Percentiles rank a stretch among this genome's conserved stretches.
These are phyloP conservation scores for Cerastis rubricosa DNA, from an alignment of 2,888 invertebrate species.

Conservation along the genomic window DNA sequence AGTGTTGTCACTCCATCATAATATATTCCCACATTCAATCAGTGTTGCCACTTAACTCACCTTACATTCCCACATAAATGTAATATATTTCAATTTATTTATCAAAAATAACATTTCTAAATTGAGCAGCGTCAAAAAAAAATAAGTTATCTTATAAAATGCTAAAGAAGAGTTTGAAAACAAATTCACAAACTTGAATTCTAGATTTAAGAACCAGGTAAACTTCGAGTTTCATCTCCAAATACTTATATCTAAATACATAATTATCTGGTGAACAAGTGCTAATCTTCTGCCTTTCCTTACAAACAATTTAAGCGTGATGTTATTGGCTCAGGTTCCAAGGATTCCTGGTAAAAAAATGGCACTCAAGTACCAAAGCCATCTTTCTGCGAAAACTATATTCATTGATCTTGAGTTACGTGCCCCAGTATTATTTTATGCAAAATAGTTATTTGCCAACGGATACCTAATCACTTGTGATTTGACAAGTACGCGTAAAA, in stretches of 20 bases:
- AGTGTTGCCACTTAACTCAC: too few species aligned
- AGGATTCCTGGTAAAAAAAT: neutral
- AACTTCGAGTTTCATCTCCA: neutral
- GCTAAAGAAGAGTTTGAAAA: neutral
- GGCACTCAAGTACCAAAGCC: neutral
- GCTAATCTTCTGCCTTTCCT: neutral
- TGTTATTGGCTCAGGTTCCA: neutral
- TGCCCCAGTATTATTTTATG: conserved; percentile 20
- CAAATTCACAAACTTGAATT: neutral
- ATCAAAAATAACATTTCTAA: too few species aligned
- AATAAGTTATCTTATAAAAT: too few species aligned
- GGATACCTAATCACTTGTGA: conserved; percentile 6
- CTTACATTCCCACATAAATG: too few species aligned
- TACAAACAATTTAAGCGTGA: neutral
- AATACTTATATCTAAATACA: neutral
- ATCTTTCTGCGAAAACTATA: conserved; percentile 11
- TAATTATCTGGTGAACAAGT: neutral
- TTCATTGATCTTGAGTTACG: neutral
- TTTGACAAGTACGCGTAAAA: neutral
- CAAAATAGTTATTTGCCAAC: conserved; percentile 22
- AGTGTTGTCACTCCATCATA: too few species aligned
- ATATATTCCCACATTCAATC: too few species aligned
- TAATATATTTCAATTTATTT: too few species aligned
- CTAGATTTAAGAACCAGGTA: neutral
- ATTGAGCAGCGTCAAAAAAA: too few species aligned